Percentiles rank a stretch among this genome's conserved stretches.
Conservation (phyloP, 1,140 invertebrate genomes). For the Ptiloglossa arizonensis region DNA sequence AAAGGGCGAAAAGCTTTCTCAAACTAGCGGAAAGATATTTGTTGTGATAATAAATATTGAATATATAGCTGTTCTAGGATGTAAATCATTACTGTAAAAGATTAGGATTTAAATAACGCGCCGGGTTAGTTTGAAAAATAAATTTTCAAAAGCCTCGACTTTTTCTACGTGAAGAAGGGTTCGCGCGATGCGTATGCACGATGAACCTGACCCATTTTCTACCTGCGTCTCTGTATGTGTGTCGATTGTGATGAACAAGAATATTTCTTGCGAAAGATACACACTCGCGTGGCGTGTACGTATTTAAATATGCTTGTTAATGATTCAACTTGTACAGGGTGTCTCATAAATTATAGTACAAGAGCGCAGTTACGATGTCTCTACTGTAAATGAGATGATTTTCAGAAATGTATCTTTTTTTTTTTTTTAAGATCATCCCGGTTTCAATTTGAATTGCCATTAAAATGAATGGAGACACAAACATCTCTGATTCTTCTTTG, state of each 20-base stretch:
- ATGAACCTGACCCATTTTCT: slow-evolving; percentile 36
- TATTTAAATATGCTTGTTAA: slow-evolving; percentile 40
- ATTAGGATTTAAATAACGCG: slow-evolving; percentile 38
- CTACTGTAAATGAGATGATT: slow-evolving; percentile 32
- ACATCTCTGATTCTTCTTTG: not conserved
- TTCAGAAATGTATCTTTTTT: slow-evolving; percentile 15
- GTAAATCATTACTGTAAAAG: slow-evolving; percentile 48
- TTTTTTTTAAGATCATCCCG: slow-evolving; percentile 24
- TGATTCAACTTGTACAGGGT: slow-evolving; percentile 44
- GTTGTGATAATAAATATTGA: slow-evolving; percentile 80
- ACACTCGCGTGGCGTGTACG: slow-evolving; percentile 1
- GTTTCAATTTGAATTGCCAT: not conserved
- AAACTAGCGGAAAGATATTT: slow-evolving; percentile 73
- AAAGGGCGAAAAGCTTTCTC: slow-evolving; percentile 72
- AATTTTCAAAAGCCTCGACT: slow-evolving; percentile 31
- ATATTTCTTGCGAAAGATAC: not conserved
- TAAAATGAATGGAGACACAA: not conserved
- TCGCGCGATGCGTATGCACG: slow-evolving; percentile 1
- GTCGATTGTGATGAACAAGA: slow-evolving; percentile 33
- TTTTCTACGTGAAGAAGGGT: slow-evolving; percentile 33
- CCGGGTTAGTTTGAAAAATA: slow-evolving; percentile 19
- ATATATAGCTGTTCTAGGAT: slow-evolving; percentile 66
- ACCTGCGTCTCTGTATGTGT: slow-evolving; percentile 43
- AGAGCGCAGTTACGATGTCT: slow-evolving; percentile 38
- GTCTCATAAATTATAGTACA: slow-evolving; percentile 49